Evolutionary conservation across 2,888 invertebrate species (phyloP).

Genomic region (Alentia gelatinosa): DNA sequence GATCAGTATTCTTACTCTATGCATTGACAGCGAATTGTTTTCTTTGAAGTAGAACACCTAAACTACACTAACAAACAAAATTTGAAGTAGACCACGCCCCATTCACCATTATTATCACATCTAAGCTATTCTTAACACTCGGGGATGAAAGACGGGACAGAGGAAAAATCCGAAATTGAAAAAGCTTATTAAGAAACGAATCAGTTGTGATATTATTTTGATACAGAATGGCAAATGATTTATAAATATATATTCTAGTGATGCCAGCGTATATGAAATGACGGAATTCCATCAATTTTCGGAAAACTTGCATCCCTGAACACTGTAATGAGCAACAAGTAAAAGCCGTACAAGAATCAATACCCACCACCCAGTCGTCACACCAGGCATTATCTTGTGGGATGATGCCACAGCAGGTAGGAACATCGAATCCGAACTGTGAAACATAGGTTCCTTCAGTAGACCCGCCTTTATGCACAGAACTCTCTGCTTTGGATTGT

Average conservation of each 20-base stretch:
- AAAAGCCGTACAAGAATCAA: neutral
- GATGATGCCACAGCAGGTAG: constrained; percentile 84
- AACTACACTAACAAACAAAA: neutral
- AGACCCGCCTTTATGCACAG: constrained; percentile 65
- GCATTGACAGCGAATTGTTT: neutral
- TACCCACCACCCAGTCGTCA: constrained; percentile 83
- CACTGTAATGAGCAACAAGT: neutral
- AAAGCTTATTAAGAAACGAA: too few species aligned
- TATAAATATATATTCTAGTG: too few species aligned
- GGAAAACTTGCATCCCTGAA: too few species aligned
- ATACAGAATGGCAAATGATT: too few species aligned
- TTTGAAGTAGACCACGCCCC: too few species aligned
- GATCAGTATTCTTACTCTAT: neutral
- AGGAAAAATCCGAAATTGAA: too few species aligned
- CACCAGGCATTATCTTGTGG: constrained; percentile 81
- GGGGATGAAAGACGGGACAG: too few species aligned
- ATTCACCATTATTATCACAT: too few species aligned
- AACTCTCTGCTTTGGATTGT: constrained; percentile 67
- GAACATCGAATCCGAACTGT: constrained; percentile 83
- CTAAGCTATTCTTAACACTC: too few species aligned
- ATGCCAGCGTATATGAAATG: too few species aligned
- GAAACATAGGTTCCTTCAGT: constrained; percentile 64
- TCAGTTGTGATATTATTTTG: too few species aligned
- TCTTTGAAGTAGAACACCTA: neutral
- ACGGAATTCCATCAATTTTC: too few species aligned